Evolutionary conservation across 2,113 vertebrate genomes (phyloP).

Genomic region (Ariopsis seemanni): DNA sequence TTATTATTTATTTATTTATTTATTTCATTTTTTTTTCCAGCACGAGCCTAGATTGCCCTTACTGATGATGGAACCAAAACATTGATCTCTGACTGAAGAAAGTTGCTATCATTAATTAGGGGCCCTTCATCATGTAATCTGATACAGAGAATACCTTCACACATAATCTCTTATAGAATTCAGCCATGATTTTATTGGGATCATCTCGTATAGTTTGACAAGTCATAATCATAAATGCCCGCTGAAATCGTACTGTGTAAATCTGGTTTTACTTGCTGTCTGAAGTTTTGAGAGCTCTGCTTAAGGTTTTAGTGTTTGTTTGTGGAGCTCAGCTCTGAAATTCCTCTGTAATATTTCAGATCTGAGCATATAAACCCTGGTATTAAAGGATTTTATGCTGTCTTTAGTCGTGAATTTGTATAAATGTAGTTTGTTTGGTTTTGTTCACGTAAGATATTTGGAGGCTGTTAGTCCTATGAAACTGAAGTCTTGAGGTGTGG

Average conservation of each 20-base stretch:
- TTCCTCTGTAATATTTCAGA: constrained; percentile 5
- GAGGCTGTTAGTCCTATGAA: not conserved
- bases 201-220: not conserved
- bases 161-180: not conserved
- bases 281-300: not conserved
- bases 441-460: not conserved
- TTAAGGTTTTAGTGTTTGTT: not conserved
- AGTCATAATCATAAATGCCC: not conserved
- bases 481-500: not conserved
- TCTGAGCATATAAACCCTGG: not conserved
- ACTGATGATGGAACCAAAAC: no score
- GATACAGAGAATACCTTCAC: not conserved
- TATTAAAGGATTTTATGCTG: no score
- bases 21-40: no score
- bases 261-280: no score
- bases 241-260: no score
- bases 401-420: no score
- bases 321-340: not conserved
- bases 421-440: not conserved
- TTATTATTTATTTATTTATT: no score
- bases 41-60: no score
- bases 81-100: no score
- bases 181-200: not conserved
- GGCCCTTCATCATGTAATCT: not conserved
- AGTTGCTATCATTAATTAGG: not conserved